Conservation (phyloP, 2,797 vertebrate species). For the Heteromormyrus szaboi region DNA sequence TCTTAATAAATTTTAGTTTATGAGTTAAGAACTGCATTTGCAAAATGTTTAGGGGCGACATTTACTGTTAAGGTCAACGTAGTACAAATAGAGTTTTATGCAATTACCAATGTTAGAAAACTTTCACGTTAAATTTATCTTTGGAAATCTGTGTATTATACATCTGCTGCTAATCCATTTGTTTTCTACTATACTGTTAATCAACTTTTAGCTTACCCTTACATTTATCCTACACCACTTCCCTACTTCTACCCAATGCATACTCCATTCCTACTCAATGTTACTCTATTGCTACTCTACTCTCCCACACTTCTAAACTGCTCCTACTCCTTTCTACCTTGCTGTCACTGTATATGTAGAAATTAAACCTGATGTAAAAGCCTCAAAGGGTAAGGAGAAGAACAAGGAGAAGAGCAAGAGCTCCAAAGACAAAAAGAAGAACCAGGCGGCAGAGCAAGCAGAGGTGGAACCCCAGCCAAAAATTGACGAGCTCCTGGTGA, state of each 20-base stretch:
- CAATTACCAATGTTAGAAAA: not conserved
- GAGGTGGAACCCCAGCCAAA: slow-evolving; percentile 77
- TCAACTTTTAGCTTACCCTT: slow-evolving; percentile 21
- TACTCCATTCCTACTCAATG: slow-evolving; percentile 24
- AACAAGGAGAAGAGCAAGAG: slow-evolving; percentile 71
- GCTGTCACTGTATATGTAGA: slow-evolving; percentile 49
- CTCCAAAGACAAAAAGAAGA: slow-evolving; percentile 72
- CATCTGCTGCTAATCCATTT: not conserved
- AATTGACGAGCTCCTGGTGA: slow-evolving; percentile 84
- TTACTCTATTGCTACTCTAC: not conserved
- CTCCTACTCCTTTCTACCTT: slow-evolving; percentile 29
- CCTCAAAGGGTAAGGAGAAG: slow-evolving; percentile 68
- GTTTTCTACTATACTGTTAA: slow-evolving; percentile 20
- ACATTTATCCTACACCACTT: slow-evolving; percentile 18
- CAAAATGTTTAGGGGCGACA: not conserved
- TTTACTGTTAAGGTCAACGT: not conserved
- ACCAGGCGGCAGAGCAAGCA: slow-evolving; percentile 47
- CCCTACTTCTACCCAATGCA: slow-evolving; percentile 31
- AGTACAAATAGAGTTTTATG: not conserved
- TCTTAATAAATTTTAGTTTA: not conserved
- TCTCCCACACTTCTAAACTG: not conserved
- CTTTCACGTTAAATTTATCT: slow-evolving; percentile 46
- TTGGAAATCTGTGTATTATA: not conserved
- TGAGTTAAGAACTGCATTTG: not conserved
- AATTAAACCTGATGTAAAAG: slow-evolving; percentile 76